Percentiles rank a stretch among this genome's conserved stretches.
These are phyloP conservation scores for Phytoseiulus persimilis DNA, from an alignment of 2,888 invertebrate species.

Conservation along the genomic window DNA sequence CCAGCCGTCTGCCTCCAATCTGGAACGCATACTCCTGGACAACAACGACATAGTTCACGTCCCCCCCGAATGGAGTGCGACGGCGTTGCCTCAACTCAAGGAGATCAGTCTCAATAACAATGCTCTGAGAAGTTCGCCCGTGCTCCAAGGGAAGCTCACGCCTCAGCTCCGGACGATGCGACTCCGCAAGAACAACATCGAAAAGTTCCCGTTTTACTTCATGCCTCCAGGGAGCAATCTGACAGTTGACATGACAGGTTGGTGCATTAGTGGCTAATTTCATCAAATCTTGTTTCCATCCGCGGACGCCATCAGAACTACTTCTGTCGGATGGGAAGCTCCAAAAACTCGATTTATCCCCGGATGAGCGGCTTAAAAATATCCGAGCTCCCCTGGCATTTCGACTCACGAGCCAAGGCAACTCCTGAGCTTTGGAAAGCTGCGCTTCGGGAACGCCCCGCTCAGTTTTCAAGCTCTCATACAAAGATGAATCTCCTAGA, in stretches of 20 bases:
- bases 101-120: constrained; percentile 33
- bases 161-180: neutral
- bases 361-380: no score
- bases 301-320: neutral
- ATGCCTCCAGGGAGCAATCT: constrained; percentile 20
- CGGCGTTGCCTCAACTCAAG: constrained; percentile 11
- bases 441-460: no score
- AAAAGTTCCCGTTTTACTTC: constrained; percentile 20
- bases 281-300: neutral
- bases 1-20: neutral
- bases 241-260: constrained; percentile 21
- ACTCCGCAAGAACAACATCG: constrained; percentile 31
- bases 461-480: no score
- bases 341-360: no score
- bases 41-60: constrained; percentile 24
- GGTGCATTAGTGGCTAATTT: neutral
- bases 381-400: no score
- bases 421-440: no score
- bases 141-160: neutral
- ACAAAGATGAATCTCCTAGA: no score
- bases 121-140: constrained; percentile 10
- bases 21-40: constrained; percentile 28
- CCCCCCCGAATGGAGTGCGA: constrained; percentile 23
- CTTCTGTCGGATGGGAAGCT: neutral
- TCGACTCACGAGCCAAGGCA: no score